Conservation (phyloP, 2,113 vertebrate species). For the Australoheros scitulus region DNA sequence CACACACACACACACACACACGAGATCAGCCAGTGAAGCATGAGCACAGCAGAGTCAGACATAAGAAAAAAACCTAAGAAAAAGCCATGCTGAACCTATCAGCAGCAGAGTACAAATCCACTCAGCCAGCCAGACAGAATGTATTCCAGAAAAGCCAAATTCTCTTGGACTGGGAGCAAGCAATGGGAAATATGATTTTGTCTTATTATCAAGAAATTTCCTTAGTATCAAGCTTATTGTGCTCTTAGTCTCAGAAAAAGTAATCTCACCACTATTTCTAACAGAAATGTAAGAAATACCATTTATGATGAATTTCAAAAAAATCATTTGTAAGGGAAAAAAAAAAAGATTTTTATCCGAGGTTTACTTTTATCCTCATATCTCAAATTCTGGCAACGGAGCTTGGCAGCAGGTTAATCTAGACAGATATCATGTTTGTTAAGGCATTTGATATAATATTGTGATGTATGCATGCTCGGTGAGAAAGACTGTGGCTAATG, state of each 20-base stretch:
- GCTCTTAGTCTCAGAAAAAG: conserved; percentile 6
- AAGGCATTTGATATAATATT: conserved; percentile 14
- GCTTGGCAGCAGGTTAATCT: conserved; percentile 27
- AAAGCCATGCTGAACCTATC: conserved; percentile 55
- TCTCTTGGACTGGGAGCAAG: conserved; percentile 54
- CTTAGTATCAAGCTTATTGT: conserved; percentile 43
- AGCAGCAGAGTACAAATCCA: conserved; percentile 58
- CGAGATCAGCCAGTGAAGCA: conserved; percentile 32
- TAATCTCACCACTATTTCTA: background rate
- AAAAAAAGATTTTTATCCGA: background rate
- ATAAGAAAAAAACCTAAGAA: conserved; percentile 46
- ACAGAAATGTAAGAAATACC: background rate
- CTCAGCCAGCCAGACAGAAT: conserved; percentile 43
- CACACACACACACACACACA: background rate
- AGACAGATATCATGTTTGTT: conserved; percentile 33
- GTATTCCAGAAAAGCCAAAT: conserved; percentile 53
- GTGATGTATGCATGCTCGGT: conserved; percentile 4
- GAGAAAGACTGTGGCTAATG: background rate
- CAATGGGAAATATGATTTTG: conserved; percentile 40
- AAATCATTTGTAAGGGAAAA: conserved; percentile 14
- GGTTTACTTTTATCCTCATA: conserved; percentile 17
- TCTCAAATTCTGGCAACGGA: conserved; percentile 25
- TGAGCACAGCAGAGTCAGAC: conserved; percentile 43
- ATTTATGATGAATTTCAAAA: conserved; percentile 11
- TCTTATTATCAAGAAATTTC: conserved; percentile 58